These are phyloP conservation scores for Hyppa rectilinea DNA, from an alignment of 2,888 invertebrate genomes.

Conservation along the genomic window DNA sequence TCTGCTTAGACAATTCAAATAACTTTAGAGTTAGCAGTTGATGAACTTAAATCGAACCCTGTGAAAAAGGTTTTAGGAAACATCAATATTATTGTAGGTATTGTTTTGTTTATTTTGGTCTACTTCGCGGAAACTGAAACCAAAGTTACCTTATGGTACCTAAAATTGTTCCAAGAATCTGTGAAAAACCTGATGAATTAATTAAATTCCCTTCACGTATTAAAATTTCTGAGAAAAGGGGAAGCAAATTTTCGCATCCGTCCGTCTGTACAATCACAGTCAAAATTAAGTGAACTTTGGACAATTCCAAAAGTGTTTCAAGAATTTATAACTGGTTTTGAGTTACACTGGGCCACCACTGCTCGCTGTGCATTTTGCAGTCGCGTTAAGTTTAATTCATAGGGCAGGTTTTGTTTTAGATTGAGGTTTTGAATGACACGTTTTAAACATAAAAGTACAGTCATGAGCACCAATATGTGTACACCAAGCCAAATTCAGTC, in stretches of 20 bases:
- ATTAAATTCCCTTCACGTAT: slow-evolving; percentile 6
- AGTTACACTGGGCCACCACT: too few relatives aligned
- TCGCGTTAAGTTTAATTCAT: too few relatives aligned
- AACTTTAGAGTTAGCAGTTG: too few relatives aligned
- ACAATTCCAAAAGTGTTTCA: slow-evolving; percentile 5
- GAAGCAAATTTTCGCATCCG: slow-evolving; percentile 11
- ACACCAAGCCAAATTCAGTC: too few relatives aligned
- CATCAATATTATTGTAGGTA: not conserved
- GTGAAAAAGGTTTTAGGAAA: too few relatives aligned
- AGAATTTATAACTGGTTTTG: slow-evolving; percentile 8
- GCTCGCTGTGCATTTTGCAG: too few relatives aligned
- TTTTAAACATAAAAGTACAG: too few relatives aligned
- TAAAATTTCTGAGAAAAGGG: slow-evolving; percentile 21
- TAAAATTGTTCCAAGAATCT: not conserved
- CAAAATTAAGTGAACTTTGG: slow-evolving; percentile 30
- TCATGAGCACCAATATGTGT: too few relatives aligned
- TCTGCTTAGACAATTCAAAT: too few relatives aligned
- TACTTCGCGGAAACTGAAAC: not conserved
- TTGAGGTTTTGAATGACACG: too few relatives aligned
- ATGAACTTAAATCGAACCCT: too few relatives aligned
- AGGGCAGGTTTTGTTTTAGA: too few relatives aligned
- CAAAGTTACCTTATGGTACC: not conserved
- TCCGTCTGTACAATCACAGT: slow-evolving; percentile 23
- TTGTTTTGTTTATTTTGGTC: not conserved
- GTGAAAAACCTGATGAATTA: not conserved